Conservation (phyloP, 2,113 vertebrate genomes). For the Hymenochirus boettgeri region DNA sequence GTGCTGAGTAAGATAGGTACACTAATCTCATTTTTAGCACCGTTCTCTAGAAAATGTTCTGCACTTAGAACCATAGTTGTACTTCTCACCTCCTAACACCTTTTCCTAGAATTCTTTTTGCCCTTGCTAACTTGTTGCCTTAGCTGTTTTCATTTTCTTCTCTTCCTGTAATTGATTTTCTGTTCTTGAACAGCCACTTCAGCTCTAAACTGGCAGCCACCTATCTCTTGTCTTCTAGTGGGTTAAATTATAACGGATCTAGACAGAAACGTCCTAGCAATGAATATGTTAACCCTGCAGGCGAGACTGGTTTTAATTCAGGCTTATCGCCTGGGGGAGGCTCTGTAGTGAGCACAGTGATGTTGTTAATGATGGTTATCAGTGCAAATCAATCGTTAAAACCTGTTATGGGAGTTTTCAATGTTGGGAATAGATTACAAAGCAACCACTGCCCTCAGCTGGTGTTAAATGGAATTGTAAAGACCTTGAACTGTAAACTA, state of each 20-base stretch:
- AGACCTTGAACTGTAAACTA: too few species aligned
- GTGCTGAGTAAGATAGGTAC: too few species aligned
- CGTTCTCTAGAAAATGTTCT: too few species aligned
- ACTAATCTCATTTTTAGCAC: too few species aligned
- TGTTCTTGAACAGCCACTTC: too few species aligned
- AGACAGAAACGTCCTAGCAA: neutral
- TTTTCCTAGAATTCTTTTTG: too few species aligned
- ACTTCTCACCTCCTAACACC: too few species aligned
- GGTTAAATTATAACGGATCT: neutral
- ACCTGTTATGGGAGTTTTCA: neutral
- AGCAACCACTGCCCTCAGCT: slow-evolving; percentile 3
- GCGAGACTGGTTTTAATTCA: neutral
- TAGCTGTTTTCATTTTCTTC: too few species aligned
- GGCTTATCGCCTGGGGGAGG: neutral
- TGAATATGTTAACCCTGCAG: neutral
- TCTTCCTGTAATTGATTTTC: too few species aligned
- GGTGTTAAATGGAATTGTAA: neutral
- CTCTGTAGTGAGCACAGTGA: neutral
- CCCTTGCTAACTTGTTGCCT: too few species aligned
- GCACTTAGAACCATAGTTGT: too few species aligned
- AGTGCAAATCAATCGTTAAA: slow-evolving; percentile 10
- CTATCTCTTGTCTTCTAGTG: neutral
- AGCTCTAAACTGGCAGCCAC: too few species aligned
- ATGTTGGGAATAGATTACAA: neutral
- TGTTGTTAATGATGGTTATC: slow-evolving; percentile 10